Evolutionary conservation across 2,797 vertebrate genomes (phyloP).

Genomic region (Notolepis coatsorum): DNA sequence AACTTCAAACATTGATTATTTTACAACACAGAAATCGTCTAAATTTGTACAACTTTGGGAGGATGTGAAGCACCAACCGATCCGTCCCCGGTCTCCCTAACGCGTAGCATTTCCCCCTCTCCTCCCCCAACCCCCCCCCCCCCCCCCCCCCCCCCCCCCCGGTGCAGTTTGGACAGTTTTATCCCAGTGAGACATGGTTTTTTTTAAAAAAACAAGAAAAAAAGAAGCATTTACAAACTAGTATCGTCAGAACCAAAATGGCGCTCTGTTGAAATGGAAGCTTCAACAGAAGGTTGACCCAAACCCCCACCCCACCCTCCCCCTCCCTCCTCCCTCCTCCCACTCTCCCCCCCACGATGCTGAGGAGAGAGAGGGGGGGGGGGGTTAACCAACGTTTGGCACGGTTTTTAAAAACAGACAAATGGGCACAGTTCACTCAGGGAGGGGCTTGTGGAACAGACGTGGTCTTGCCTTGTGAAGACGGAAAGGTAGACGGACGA

Average conservation of each 20-base stretch:
- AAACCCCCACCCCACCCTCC: conserved; percentile 51
- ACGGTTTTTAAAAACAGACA: conserved; percentile 74
- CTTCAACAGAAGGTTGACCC: conserved; percentile 69
- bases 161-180: conserved; percentile 62
- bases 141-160: too few species aligned
- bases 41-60: conserved; percentile 81
- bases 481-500: conserved; percentile 27
- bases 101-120: too few species aligned
- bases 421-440: conserved; percentile 64
- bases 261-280: conserved; percentile 61
- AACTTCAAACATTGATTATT: conserved; percentile 82
- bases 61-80: conserved; percentile 63
- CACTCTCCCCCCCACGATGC: too few species aligned
- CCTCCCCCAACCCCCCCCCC: too few species aligned
- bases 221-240: conserved; percentile 83
- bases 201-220: conserved; percentile 57
- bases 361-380: conserved; percentile 39
- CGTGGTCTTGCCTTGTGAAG: conserved; percentile 20
- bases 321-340: conserved; percentile 40
- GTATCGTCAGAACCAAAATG: conserved; percentile 67
- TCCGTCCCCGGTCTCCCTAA: too few species aligned
- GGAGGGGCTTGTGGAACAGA: conserved; percentile 70
- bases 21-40: conserved; percentile 84
- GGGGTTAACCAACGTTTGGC: conserved; percentile 78
- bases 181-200: conserved; percentile 76